Evolutionary conservation across 2,888 invertebrate genomes (phyloP), one percentile per base, ranked within the genome.

Genomic region (Physocephala rufipes): DNA sequence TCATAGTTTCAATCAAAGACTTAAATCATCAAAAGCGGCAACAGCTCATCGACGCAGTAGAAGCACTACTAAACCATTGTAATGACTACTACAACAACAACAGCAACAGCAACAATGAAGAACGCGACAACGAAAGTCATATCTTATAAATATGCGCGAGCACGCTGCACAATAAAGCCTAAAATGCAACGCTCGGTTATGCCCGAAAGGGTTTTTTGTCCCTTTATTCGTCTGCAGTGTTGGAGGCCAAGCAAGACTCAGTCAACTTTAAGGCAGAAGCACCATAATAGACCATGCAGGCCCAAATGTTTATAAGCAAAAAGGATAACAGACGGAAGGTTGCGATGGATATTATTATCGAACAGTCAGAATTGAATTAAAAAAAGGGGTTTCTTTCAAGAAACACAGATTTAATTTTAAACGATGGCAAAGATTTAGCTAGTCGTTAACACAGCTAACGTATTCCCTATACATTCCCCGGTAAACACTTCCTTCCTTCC

Each of bases 91-190:
- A n/a, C 61, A 58, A 43, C 21, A 30, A 45, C 58, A 65, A 19
- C 26, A 21, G 66, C 43, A 47, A 28, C 61, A 24, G 24, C 61
- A 21, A 62, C 12, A 49, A 28, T 5, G 61, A 47, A n/a, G 24
- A n/a, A 30, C 21, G 36, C 67, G 19, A 21, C 71, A 43, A 36
- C 58, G 63, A 26, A 45, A 55, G 24, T 24, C 15, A 43, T 55
- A 66, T 61, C 73, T 73, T 63, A 71, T 74, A 77, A 70, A 77
- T 73, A 75, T 72, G 75, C 73, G 72, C 73, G 53, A 67, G 65
- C 75, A 71, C 80, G 79, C 80, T 80, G 81, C 80, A 77, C 78
- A 78, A 79, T 81, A 77, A 81, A 82, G 75, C 81, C 82, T 77
- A 82, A 82, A 81, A 77, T 81, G 80, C 81, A 80, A 79, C 79